Conservation (phyloP, 2,888 invertebrate species). For the Ichneumon xanthorius region DNA sequence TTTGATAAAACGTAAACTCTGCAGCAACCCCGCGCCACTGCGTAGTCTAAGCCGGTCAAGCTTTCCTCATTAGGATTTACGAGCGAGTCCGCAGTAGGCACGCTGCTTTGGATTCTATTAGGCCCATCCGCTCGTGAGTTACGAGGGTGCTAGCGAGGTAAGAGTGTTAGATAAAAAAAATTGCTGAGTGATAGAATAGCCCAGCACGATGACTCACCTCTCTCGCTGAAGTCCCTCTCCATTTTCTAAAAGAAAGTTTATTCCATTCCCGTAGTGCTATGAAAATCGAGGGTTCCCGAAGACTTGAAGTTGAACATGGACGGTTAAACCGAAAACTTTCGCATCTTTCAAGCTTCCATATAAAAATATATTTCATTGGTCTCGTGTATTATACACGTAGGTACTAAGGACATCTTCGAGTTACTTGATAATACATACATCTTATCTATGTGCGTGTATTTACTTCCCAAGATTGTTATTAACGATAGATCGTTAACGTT, state of each 20-base stretch:
- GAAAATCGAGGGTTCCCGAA: background rate
- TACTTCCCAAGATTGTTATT: slow-evolving; percentile 71
- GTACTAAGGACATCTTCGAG: background rate
- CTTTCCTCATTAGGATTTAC: slow-evolving; percentile 53
- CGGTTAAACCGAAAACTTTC: background rate
- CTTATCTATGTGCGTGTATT: slow-evolving; percentile 11
- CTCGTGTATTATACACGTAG: background rate
- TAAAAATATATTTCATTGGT: background rate
- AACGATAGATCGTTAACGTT: slow-evolving; percentile 71
- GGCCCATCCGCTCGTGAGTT: slow-evolving; percentile 29
- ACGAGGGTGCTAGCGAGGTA: slow-evolving; percentile 39
- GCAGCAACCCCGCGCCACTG: background rate
- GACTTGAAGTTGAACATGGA: background rate
- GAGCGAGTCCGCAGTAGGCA: slow-evolving; percentile 3
- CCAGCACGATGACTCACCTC: slow-evolving; percentile 42
- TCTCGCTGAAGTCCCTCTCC: slow-evolving; percentile 24
- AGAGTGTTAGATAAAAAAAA: slow-evolving; percentile 57
- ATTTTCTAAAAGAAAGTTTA: background rate
- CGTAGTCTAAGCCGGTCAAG: background rate
- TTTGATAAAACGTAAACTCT: slow-evolving; percentile 14
- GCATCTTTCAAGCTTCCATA: background rate
- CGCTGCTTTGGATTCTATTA: slow-evolving; percentile 44
- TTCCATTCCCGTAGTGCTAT: background rate
- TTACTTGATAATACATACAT: background rate
- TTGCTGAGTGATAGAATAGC: slow-evolving; percentile 52